Evolutionary conservation across 2,888 invertebrate genomes (phyloP).

Genomic region (Cataglyphis rosenhaueri): DNA sequence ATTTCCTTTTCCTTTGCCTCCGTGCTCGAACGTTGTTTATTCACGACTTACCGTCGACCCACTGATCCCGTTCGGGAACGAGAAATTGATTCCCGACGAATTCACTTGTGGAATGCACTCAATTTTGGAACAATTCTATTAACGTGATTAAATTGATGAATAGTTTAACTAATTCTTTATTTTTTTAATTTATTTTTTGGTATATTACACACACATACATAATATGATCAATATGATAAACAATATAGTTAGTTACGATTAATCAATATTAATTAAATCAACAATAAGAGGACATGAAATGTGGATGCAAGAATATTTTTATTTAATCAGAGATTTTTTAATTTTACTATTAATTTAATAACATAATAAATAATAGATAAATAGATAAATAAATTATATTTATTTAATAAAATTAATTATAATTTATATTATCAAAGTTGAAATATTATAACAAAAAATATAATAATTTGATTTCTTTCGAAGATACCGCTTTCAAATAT

Average conservation of each 20-base stretch:
- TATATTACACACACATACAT: background rate
- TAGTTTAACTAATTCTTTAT: constrained; percentile 4
- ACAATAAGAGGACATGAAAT: background rate
- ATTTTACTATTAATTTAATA: constrained; percentile 15
- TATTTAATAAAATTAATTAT: background rate
- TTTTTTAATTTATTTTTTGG: background rate
- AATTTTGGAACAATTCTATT: background rate
- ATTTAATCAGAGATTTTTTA: background rate
- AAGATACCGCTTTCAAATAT: constrained; percentile 19
- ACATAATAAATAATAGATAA: background rate
- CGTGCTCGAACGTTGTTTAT: constrained; percentile 30
- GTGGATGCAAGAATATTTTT: background rate
- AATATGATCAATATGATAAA: background rate
- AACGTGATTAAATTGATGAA: background rate
- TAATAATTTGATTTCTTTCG: background rate
- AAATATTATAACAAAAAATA: background rate
- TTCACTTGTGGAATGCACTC: background rate
- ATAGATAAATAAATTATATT: background rate
- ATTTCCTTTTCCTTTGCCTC: constrained; percentile 54
- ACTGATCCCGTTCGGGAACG: constrained; percentile 35
- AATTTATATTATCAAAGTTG: background rate
- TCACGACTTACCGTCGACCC: constrained; percentile 36
- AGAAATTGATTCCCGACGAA: constrained; percentile 30
- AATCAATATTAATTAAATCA: background rate
- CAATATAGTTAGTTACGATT: constrained; percentile 3